Percentiles rank a stretch among this genome's conserved stretches.
These are phyloP conservation scores for Tolypeutes matacus DNA, from an alignment of 2,797 vertebrate genomes.

Conservation along the genomic window DNA sequence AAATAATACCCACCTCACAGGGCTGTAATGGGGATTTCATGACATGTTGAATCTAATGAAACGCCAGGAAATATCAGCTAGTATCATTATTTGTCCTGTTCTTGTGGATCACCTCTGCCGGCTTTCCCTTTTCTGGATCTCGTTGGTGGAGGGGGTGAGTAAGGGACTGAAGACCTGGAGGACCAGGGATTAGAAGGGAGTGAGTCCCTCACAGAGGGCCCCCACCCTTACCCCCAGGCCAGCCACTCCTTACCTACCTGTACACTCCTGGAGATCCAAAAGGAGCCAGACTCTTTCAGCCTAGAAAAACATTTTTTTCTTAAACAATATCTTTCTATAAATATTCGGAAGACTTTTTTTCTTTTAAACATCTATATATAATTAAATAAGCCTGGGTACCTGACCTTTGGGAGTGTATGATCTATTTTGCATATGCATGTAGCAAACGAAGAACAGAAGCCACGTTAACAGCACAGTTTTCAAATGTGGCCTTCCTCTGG, in stretches of 20 bases:
- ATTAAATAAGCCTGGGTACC: not conserved
- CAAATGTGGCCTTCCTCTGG: not conserved
- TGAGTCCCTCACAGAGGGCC: not conserved
- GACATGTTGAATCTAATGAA: not conserved
- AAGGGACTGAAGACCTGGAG: not conserved
- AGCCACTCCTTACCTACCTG: not conserved
- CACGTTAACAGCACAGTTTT: not conserved
- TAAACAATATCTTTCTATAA: conserved; percentile 13
- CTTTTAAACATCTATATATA: not conserved
- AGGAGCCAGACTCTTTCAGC: not conserved
- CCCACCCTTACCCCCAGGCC: not conserved
- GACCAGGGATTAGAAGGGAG: not conserved
- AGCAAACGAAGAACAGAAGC: not conserved
- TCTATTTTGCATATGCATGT: not conserved
- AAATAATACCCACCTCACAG: not conserved
- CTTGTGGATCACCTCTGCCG: not conserved
- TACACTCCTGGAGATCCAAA: not conserved
- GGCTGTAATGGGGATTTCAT: not conserved
- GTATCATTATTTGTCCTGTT: not conserved
- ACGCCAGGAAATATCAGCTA: not conserved
- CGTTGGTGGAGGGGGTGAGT: not conserved
- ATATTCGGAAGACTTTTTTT: not conserved
- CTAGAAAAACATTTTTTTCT: conserved; percentile 5
- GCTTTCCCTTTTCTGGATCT: not conserved
- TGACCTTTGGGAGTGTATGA: not conserved